These are phyloP conservation scores for Mactra quadrangularis DNA, from an alignment of 1,140 invertebrate genomes.

Conservation along the genomic window DNA sequence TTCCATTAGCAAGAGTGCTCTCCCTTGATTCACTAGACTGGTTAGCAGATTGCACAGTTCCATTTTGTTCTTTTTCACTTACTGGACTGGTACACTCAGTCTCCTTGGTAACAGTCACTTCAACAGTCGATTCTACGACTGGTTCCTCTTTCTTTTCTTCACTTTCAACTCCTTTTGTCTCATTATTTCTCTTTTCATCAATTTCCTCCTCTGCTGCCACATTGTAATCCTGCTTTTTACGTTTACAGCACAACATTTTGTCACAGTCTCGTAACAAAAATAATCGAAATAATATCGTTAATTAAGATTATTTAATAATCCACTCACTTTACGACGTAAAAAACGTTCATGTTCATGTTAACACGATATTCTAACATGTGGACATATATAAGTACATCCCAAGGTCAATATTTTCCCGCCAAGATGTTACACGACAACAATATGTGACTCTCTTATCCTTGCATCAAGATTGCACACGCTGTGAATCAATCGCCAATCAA, in stretches of 20 bases:
- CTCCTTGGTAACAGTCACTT: conserved; percentile 31
- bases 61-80: conserved; percentile 12
- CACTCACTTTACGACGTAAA: too few species aligned
- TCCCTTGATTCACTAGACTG: conserved; percentile 4
- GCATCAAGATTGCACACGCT: too few species aligned
- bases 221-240: conserved; percentile 26
- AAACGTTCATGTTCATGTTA: too few species aligned
- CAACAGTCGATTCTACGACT: conserved; percentile 11
- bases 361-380: too few species aligned
- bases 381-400: too few species aligned
- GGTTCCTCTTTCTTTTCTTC: not conserved
- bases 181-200: conserved; percentile 41
- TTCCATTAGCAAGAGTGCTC: conserved; percentile 7
- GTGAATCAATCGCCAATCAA: too few species aligned
- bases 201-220: conserved; percentile 34
- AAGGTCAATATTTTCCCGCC: too few species aligned
- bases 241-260: conserved; percentile 51
- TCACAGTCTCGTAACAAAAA: too few species aligned
- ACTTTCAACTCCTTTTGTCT: conserved; percentile 10
- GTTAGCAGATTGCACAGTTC: not conserved
- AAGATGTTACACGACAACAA: too few species aligned
- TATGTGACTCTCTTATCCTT: too few species aligned
- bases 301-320: too few species aligned
- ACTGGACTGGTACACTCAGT: conserved; percentile 9
- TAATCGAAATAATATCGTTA: too few species aligned